phyloP scores from a whole-genome alignment of 2,888 invertebrate species.

The Zhuqinia jingwanae region DNA sequence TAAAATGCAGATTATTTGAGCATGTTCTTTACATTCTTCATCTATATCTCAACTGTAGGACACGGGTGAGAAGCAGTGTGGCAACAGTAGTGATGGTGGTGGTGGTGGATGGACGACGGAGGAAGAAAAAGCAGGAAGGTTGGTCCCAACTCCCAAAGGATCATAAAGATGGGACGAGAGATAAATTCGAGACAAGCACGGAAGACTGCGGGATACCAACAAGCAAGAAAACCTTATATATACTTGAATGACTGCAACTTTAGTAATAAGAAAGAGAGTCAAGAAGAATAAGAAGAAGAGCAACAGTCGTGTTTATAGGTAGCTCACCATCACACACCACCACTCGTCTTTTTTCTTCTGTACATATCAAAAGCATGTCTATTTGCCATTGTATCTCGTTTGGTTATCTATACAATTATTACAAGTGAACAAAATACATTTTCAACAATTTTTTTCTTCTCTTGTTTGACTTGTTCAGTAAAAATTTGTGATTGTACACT shows the following conservation, averaged over 20 bases:
- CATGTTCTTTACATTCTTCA: slow-evolving; percentile 19
- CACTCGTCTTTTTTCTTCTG: too few species aligned
- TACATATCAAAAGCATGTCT: neutral
- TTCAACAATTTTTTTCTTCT: slow-evolving; percentile 2
- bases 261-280: neutral
- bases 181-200: slow-evolving; percentile 74
- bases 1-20: slow-evolving; percentile 1
- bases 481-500: neutral
- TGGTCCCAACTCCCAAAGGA: slow-evolving; percentile 59
- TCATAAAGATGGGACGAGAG: slow-evolving; percentile 75
- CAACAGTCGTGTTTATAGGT: slow-evolving; percentile 28
- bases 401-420: slow-evolving; percentile 19
- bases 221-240: neutral
- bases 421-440: slow-evolving; percentile 35
- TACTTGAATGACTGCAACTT: slow-evolving; percentile 33
- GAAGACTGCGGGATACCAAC: slow-evolving; percentile 61
- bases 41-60: slow-evolving; percentile 39
- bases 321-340: neutral
- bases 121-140: slow-evolving; percentile 56
- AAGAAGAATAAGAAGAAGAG: slow-evolving; percentile 10
- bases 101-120: slow-evolving; percentile 1
- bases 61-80: neutral
- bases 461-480: too few species aligned
- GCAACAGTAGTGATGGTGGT: neutral
- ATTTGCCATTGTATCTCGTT: neutral